A percentile compares a stretch with the other conserved stretches of the same genome.
Conservation (phyloP, 1,140 invertebrate genomes). For the Atta colombica region DNA sequence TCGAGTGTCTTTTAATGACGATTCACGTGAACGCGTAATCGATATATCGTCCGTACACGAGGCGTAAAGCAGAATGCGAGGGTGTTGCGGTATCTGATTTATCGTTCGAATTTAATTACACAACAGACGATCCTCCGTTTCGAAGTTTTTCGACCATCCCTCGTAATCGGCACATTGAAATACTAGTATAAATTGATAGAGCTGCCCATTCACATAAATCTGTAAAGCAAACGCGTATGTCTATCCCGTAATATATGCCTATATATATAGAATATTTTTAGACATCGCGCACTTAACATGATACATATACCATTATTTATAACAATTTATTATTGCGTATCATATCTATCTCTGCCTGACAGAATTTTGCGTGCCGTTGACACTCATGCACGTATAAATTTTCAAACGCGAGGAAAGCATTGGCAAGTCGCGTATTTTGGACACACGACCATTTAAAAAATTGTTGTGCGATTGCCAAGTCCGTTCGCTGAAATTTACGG, state of each 20-base stretch:
- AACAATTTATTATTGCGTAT: conserved; percentile 34
- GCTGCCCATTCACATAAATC: conserved; percentile 1
- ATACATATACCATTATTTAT: conserved; percentile 26
- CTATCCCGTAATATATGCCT: neutral
- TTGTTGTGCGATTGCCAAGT: conserved; percentile 49
- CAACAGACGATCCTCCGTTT: conserved; percentile 33
- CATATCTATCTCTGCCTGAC: neutral
- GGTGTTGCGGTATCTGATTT: conserved; percentile 28
- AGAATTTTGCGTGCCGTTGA: conserved; percentile 23
- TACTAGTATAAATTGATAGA: neutral
- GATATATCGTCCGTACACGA: conserved; percentile 44
- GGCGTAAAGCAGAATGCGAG: conserved; percentile 3
- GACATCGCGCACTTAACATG: conserved; percentile 3
- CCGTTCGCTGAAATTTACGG: conserved; percentile 41
- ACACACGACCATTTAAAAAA: conserved; percentile 51
- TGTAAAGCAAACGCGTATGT: neutral
- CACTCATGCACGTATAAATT: conserved; percentile 23
- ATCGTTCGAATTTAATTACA: conserved; percentile 56
- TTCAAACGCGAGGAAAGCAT: conserved; percentile 25
- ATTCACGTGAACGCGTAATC: conserved; percentile 56
- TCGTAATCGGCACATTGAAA: conserved; percentile 38
- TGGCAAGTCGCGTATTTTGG: conserved; percentile 54
- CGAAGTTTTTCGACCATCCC: conserved; percentile 7
- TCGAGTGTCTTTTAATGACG: conserved; percentile 71
- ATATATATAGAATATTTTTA: conserved; percentile 7